Conservation (phyloP, 2,797 vertebrate species). For the Sylvia borin region DNA sequence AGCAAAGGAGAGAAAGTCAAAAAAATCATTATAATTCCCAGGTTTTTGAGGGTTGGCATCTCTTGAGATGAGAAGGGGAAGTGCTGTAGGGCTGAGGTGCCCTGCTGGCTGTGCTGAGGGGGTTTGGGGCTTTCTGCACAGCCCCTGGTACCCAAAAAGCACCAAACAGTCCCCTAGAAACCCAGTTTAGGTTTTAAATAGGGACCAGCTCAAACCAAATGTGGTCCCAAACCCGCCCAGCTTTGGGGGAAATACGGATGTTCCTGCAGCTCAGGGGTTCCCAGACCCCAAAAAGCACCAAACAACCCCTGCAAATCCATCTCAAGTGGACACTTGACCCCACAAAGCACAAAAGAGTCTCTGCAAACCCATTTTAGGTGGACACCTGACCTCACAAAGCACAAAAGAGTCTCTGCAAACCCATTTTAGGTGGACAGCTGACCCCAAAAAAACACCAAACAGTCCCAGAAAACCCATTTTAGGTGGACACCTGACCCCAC, state of each 20-base stretch:
- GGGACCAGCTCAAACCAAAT: no score
- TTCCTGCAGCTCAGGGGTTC: no score
- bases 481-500: not conserved
- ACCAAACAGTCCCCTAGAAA: not conserved
- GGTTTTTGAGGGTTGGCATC: not conserved
- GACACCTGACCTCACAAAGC: not conserved
- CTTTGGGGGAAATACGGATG: no score
- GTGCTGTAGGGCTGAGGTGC: not conserved
- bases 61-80: not conserved
- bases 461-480: no score
- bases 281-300: no score
- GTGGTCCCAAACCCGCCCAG: no score
- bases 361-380: not conserved
- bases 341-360: fast-evolving
- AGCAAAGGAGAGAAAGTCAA: not conserved
- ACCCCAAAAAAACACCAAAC: not conserved
- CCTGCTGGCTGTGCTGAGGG: not conserved
- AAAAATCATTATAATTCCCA: not conserved
- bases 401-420: not conserved
- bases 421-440: not conserved
- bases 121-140: not conserved
- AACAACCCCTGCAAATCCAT: fast-evolving
- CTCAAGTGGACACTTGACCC: not conserved
- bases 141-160: not conserved
- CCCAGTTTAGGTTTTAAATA: fast-evolving